phyloP scores from a whole-genome alignment of 2,113 vertebrate genomes.

The Dipodomys merriami region DNA sequence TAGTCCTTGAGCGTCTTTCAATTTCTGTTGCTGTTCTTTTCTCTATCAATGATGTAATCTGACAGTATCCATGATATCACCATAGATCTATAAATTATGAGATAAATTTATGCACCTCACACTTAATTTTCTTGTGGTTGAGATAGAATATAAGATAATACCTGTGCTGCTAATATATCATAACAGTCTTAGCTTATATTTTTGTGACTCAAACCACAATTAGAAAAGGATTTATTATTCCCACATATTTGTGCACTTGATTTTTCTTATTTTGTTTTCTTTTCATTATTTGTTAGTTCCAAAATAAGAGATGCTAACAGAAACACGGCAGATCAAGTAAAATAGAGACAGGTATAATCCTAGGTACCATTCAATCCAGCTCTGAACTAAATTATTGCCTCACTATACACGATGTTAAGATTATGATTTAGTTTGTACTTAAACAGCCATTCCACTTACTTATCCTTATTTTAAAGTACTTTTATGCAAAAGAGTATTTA shows the following conservation, averaged over 20 bases:
- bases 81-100: neutral
- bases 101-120: neutral
- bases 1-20: neutral
- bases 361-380: neutral
- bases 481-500: neutral
- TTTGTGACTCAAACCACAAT: too few relatives aligned
- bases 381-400: conserved; percentile 7
- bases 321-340: neutral
- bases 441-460: neutral
- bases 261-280: conserved; percentile 6
- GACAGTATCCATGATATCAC: neutral
- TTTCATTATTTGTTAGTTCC: neutral
- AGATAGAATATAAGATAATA: neutral
- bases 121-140: conserved; percentile 4
- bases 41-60: neutral
- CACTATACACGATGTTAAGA: neutral
- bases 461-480: conserved; percentile 1
- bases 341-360: neutral
- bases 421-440: conserved; percentile 26
- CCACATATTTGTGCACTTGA: neutral
- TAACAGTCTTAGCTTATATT: neutral
- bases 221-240: too few relatives aligned
- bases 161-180: neutral
- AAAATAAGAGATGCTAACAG: neutral
- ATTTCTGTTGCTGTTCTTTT: neutral